Conservation (phyloP, 2,888 invertebrate genomes). For the Dysmachus trigonus region DNA sequence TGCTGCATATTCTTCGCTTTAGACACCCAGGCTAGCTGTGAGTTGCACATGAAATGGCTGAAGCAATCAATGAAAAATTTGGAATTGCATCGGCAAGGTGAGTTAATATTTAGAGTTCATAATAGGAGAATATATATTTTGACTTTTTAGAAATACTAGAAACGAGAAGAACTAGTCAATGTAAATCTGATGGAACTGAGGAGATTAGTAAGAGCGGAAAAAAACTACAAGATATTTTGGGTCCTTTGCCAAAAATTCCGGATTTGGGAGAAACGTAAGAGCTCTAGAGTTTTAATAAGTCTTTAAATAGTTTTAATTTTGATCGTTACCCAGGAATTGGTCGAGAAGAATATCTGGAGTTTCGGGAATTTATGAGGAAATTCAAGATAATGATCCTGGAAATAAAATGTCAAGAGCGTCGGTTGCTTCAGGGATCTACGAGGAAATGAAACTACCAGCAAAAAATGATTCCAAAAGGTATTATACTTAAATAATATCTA, state of each 20-base stretch:
- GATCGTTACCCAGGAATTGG: slow-evolving; percentile 50
- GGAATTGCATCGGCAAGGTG: slow-evolving; percentile 60
- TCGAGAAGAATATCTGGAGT: slow-evolving; percentile 57
- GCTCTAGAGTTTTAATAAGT: not conserved
- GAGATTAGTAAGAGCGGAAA: slow-evolving; percentile 40
- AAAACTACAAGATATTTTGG: slow-evolving; percentile 56
- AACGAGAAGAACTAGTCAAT: slow-evolving; percentile 58
- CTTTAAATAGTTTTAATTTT: not conserved
- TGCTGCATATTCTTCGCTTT: slow-evolving; percentile 63
- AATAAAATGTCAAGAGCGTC: slow-evolving; percentile 59
- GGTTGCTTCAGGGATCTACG: slow-evolving; percentile 63
- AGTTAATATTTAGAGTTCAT: not conserved
- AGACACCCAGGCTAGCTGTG: slow-evolving; percentile 60
- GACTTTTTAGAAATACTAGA: slow-evolving; percentile 58
- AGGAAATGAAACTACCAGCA: slow-evolving; percentile 61
- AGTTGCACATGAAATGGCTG: slow-evolving; percentile 64
- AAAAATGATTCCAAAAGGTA: slow-evolving; percentile 53
- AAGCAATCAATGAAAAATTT: slow-evolving; percentile 63
- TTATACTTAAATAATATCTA: not conserved
- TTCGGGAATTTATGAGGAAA: slow-evolving; percentile 64
- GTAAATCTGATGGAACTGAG: slow-evolving; percentile 40
- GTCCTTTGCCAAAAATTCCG: slow-evolving; percentile 62
- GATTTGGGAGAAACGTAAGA: slow-evolving; percentile 54
- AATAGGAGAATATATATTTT: not conserved
- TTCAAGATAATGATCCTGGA: slow-evolving; percentile 52